phyloP scores from a whole-genome alignment of 2,797 vertebrate species.

The Myotis findleyi region DNA sequence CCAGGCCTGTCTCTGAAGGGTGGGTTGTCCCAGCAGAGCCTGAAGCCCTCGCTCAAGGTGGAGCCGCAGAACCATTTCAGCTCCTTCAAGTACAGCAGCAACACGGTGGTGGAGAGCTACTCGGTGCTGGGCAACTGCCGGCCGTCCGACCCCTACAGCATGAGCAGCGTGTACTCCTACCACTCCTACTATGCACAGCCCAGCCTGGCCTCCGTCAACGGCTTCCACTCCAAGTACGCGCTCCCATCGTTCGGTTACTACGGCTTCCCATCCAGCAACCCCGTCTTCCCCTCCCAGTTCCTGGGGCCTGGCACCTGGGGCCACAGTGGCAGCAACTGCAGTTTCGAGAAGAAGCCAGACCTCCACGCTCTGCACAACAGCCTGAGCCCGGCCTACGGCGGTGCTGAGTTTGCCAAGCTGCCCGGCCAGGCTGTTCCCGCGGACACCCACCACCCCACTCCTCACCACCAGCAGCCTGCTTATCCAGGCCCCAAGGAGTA shows the following conservation, averaged over 20 bases:
- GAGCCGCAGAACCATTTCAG: conserved; percentile 91
- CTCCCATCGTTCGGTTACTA: conserved; percentile 94
- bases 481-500: conserved; percentile 87
- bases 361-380: conserved; percentile 91
- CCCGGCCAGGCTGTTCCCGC: conserved; percentile 73
- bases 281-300: conserved; percentile 93
- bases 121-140: conserved; percentile 92
- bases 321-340: conserved; percentile 74
- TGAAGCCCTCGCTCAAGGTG: conserved; percentile 92
- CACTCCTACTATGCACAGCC: conserved; percentile 98
- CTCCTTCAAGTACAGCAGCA: conserved; percentile 91
- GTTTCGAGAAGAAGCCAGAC: conserved; percentile 93
- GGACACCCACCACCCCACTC: conserved; percentile 70
- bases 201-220: conserved; percentile 93
- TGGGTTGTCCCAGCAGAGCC: conserved; percentile 92
- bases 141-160: conserved; percentile 93
- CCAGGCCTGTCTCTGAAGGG: conserved; percentile 86
- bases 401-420: conserved; percentile 83
- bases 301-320: conserved; percentile 89
- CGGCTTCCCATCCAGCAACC: conserved; percentile 92
- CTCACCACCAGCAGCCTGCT: conserved; percentile 89
- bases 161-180: conserved; percentile 94
- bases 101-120: conserved; percentile 94
- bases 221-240: conserved; percentile 94
- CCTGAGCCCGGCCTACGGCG: conserved; percentile 88